Evolutionary conservation across 1,140 invertebrate genomes (phyloP).

Genomic region (Zophobas atratus): DNA sequence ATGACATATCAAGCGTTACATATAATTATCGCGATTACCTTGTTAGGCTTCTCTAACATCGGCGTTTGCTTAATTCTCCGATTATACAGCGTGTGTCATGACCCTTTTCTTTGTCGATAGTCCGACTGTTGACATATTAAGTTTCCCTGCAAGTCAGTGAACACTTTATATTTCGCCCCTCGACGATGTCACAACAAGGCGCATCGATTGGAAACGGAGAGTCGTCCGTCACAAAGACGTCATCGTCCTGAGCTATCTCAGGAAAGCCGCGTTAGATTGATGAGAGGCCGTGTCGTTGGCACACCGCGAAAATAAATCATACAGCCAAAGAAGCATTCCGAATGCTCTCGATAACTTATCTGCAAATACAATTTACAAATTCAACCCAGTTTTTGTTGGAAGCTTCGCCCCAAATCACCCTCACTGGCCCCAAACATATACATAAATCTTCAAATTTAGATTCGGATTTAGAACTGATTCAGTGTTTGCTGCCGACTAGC

Average conservation of each 20-base stretch:
- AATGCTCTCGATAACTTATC: constrained; percentile 31
- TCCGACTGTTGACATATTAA: constrained; percentile 49
- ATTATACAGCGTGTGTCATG: constrained; percentile 11
- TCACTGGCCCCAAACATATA: too few species aligned
- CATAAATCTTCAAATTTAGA: too few species aligned
- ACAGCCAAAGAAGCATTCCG: constrained; percentile 18
- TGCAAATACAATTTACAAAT: constrained; percentile 15
- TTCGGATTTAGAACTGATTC: too few species aligned
- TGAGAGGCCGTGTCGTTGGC: constrained; percentile 58
- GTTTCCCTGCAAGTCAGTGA: constrained; percentile 45
- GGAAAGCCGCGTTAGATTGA: constrained; percentile 57
- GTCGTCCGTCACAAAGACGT: constrained; percentile 57
- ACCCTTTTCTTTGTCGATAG: constrained; percentile 33
- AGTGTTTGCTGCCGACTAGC: too few species aligned
- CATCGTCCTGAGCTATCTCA: constrained; percentile 48
- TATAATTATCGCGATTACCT: constrained; percentile 21
- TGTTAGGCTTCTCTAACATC: background rate
- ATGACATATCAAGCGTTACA: constrained; percentile 19
- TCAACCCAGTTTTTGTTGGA: constrained; percentile 15
- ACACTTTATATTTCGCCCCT: constrained; percentile 52
- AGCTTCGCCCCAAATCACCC: background rate
- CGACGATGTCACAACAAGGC: constrained; percentile 59
- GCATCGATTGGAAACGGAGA: constrained; percentile 58
- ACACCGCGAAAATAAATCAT: constrained; percentile 59
- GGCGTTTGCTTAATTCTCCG: constrained; percentile 46